Percentiles rank a stretch among this genome's conserved stretches.
Conservation (phyloP, 2,797 vertebrate genomes). For the Hybognathus amarus region DNA sequence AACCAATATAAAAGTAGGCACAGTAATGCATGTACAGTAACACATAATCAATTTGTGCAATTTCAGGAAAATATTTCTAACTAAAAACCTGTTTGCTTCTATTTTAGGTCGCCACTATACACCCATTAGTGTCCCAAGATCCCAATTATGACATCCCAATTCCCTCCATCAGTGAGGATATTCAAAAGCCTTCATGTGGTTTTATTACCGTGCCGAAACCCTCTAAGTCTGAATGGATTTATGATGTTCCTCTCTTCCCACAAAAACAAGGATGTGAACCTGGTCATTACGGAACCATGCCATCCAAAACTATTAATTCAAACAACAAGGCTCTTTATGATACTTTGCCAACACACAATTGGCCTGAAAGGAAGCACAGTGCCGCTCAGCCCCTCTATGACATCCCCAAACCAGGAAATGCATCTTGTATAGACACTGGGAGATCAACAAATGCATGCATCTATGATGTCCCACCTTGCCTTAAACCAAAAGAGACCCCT, state of each 20-base stretch:
- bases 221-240: conserved; percentile 86
- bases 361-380: conserved; percentile 26
- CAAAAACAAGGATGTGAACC: conserved; percentile 69
- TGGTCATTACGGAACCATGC: conserved; percentile 56
- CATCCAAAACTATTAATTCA: conserved; percentile 49
- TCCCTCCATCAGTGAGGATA: conserved; percentile 60
- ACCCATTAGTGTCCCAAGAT: conserved; percentile 74
- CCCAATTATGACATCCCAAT: conserved; percentile 72
- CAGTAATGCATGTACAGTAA: not conserved
- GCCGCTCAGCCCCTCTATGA: conserved; percentile 66
- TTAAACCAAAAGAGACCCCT: conserved; percentile 54
- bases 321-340: conserved; percentile 61
- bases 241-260: conserved; percentile 81
- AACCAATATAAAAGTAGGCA: conserved; percentile 64
- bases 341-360: conserved; percentile 58
- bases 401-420: conserved; percentile 68
- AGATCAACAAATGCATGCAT: conserved; percentile 29
- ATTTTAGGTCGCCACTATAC: conserved; percentile 80
- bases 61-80: not conserved
- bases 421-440: conserved; percentile 47
- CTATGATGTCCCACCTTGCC: conserved; percentile 61
- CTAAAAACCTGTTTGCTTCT: conserved; percentile 20
- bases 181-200: conserved; percentile 58
- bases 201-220: conserved; percentile 81
- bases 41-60: not conserved